Evolutionary conservation across 2,113 vertebrate genomes (phyloP), one percentile per base, ranked within the genome.

Genomic region (Tragelaphus strepsiceros): DNA sequence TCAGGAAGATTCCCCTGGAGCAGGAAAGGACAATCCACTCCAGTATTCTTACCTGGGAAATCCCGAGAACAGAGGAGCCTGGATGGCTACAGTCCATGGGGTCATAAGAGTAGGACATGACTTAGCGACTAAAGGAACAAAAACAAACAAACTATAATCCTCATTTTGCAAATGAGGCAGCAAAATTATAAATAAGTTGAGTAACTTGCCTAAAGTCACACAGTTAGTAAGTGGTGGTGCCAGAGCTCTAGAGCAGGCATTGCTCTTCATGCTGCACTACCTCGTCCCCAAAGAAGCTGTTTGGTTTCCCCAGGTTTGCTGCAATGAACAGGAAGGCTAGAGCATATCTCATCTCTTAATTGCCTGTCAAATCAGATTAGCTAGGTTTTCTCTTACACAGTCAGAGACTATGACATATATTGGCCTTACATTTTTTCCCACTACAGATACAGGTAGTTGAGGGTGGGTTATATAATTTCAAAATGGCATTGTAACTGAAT

Each of bases 401-500:
- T 58, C 81, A 88, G 22, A 51, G 17, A 84, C 28, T 77, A 71
- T 53, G n/a, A 53, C 67, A 92, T 49, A 67, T 26, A 86, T 2
- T 62, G 74, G 56, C 16, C 14, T 58, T 39, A 24, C 4, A 46
- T 2, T 35, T 43, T 9, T 28, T 13, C 13, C 2, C 13, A 14
- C 3, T 15, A 78, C 54, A 71, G 49, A 61, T 88, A 19, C 28
- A 92, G 46, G 28, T 74, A 84, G 14, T 21, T 95, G 59, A 13
- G 19, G 21, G 17, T 92, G 26, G 49, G 3, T 93, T 58, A 86
- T 62, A 82, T 67, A 95, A 61, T 24, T 89, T 95, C 88, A 91
- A 89, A 95, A 81, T 78, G 28, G 21, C 28, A n/a, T 86, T 95
- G 96, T 91, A 32, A 95, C 5, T 93, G 64, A 94, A 71, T 14